Percentiles rank a stretch among this genome's conserved stretches.
phyloP scores from a whole-genome alignment of 2,113 vertebrate genomes.

The Henicopernis longicauda region DNA sequence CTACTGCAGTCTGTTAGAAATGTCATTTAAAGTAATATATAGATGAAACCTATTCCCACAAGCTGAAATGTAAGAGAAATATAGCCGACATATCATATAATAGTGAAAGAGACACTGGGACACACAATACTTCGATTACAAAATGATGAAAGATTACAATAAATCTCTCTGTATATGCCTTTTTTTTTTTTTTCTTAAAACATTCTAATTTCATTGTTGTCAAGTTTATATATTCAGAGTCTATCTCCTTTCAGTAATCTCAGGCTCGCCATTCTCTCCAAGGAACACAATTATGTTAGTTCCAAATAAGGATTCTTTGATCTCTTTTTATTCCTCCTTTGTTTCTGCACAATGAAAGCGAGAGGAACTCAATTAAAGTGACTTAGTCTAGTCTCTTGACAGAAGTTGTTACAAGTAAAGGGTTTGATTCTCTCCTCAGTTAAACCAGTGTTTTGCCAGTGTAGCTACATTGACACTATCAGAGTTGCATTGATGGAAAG shows the following conservation, averaged over 20 bases:
- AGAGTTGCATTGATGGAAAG: conserved; percentile 32
- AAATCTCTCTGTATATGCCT: background rate
- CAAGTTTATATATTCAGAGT: conserved; percentile 42
- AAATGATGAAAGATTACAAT: conserved; percentile 13
- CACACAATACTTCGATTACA: background rate
- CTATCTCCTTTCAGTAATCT: conserved; percentile 53
- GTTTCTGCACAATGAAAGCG: conserved; percentile 49
- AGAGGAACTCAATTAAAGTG: conserved; percentile 62
- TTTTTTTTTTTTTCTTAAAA: background rate
- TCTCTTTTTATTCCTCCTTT: conserved; percentile 63
- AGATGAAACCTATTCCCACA: background rate
- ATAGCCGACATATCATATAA: background rate
- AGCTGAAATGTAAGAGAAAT: background rate
- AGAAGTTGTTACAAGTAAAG: conserved; percentile 52
- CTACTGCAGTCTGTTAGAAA: background rate
- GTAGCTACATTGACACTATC: conserved; percentile 23
- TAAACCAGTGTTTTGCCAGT: conserved; percentile 22
- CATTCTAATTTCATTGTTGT: conserved; percentile 24
- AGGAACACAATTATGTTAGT: conserved; percentile 58
- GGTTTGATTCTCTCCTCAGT: conserved; percentile 50
- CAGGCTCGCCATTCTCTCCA: background rate
- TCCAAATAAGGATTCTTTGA: conserved; percentile 65
- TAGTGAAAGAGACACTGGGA: background rate
- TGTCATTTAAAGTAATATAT: background rate
- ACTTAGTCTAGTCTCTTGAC: conserved; percentile 54